Evolutionary conservation across 1,140 invertebrate species (phyloP).

Genomic region (Ladona fulva): DNA sequence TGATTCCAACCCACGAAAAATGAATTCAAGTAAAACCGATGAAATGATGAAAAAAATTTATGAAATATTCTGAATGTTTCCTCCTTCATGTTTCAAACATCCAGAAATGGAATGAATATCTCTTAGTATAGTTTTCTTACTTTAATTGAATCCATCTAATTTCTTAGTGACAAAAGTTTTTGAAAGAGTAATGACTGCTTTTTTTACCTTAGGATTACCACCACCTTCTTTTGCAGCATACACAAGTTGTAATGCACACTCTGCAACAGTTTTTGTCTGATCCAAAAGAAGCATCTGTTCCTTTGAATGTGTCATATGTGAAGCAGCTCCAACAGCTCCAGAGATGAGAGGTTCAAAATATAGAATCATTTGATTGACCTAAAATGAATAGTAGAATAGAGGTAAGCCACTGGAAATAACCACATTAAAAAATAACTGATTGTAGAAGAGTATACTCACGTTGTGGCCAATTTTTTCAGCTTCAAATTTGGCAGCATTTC

Average conservation of each 20-base stretch:
- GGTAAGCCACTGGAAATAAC: too few species aligned
- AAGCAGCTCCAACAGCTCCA: slow-evolving; percentile 77
- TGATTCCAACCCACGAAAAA: too few species aligned
- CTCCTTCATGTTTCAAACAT: too few species aligned
- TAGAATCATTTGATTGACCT: slow-evolving; percentile 65
- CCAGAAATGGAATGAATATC: too few species aligned
- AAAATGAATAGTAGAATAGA: neutral
- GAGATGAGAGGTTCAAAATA: slow-evolving; percentile 79
- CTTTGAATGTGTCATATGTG: slow-evolving; percentile 79
- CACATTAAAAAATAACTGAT: too few species aligned
- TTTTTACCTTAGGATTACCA: slow-evolving; percentile 75
- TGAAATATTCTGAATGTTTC: too few species aligned
- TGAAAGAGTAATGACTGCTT: neutral
- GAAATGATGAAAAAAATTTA: too few species aligned
- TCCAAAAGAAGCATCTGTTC: slow-evolving; percentile 83
- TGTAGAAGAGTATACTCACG: slow-evolving; percentile 35
- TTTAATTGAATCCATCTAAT: neutral
- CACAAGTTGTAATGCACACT: slow-evolving; percentile 78
- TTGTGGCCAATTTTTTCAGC: slow-evolving; percentile 88
- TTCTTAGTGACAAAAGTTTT: neutral
- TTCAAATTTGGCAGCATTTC: slow-evolving; percentile 75
- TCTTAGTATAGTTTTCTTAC: too few species aligned
- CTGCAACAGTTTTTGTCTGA: slow-evolving; percentile 88
- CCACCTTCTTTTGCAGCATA: slow-evolving; percentile 79
- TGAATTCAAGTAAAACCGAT: too few species aligned